Conservation (phyloP, 2,888 invertebrate species). For the Parnassius apollo region DNA sequence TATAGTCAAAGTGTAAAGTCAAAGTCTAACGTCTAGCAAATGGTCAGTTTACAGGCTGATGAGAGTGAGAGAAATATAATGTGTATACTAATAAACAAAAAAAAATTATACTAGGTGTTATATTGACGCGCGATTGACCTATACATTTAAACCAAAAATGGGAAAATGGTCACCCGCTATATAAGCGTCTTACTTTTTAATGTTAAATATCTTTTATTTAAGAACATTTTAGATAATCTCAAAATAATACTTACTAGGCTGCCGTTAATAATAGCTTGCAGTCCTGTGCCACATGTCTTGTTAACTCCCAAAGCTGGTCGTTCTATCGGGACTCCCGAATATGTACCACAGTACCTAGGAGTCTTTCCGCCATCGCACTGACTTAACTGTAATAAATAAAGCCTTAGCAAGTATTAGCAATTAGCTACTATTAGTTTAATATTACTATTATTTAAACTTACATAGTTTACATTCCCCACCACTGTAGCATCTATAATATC, state of each 20-base stretch:
- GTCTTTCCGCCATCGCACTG: conserved; percentile 93
- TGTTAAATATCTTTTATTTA: too few relatives aligned
- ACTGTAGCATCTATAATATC: conserved; percentile 55
- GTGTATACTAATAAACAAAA: too few relatives aligned
- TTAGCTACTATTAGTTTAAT: not conserved
- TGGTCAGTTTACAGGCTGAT: too few relatives aligned
- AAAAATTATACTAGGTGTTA: too few relatives aligned
- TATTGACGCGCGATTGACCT: too few relatives aligned
- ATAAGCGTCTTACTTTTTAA: too few relatives aligned
- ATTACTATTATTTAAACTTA: conserved; percentile 30
- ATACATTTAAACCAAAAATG: too few relatives aligned
- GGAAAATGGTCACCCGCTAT: too few relatives aligned
- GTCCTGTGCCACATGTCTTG: conserved; percentile 96
- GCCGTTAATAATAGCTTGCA: conserved; percentile 94
- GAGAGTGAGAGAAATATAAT: too few relatives aligned
- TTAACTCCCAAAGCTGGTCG: conserved; percentile 94
- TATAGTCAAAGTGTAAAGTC: too few relatives aligned
- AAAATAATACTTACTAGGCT: conserved; percentile 83
- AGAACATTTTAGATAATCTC: too few relatives aligned
- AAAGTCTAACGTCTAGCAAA: too few relatives aligned
- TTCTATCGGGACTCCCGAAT: conserved; percentile 90
- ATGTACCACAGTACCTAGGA: conserved; percentile 91
- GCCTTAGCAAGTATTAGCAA: not conserved
- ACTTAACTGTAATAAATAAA: conserved; percentile 77
- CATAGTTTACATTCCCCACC: conserved; percentile 66